Evolutionary conservation across 2,797 vertebrate species (phyloP).

Genomic region (Notolabrus celidotus): DNA sequence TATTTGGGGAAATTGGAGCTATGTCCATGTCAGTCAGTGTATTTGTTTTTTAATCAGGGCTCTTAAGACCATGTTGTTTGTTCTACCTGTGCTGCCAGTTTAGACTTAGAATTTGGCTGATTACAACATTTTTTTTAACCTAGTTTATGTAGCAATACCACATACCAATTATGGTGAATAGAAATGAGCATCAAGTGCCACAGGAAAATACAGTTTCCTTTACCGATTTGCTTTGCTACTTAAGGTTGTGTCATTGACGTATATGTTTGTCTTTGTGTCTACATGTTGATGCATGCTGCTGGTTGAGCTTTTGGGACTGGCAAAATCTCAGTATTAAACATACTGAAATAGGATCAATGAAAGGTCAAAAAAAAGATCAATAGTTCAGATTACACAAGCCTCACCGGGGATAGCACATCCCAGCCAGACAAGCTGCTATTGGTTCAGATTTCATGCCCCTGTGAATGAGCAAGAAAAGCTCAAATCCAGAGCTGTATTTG

Average conservation of each 20-base stretch:
- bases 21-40: too few species aligned
- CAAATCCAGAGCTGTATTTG: slow-evolving; percentile 2
- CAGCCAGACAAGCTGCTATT: slow-evolving; percentile 8
- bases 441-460: slow-evolving; percentile 1
- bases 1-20: too few species aligned
- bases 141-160: too few species aligned
- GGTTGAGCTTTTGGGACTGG: neutral
- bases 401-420: slow-evolving; percentile 7
- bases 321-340: neutral
- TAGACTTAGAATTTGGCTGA: too few species aligned
- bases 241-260: neutral
- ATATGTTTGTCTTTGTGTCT: neutral
- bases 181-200: too few species aligned
- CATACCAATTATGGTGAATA: too few species aligned
- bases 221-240: neutral
- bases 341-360: slow-evolving; percentile 15
- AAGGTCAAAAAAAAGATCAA: slow-evolving; percentile 28
- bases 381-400: slow-evolving; percentile 22
- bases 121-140: too few species aligned
- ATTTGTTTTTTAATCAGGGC: too few species aligned
- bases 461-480: neutral
- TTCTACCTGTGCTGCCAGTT: too few species aligned
- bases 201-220: too few species aligned
- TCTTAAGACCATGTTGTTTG: too few species aligned
- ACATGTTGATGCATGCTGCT: neutral